phyloP scores from a whole-genome alignment of 23 tunicate species.

The Styela plicata region DNA sequence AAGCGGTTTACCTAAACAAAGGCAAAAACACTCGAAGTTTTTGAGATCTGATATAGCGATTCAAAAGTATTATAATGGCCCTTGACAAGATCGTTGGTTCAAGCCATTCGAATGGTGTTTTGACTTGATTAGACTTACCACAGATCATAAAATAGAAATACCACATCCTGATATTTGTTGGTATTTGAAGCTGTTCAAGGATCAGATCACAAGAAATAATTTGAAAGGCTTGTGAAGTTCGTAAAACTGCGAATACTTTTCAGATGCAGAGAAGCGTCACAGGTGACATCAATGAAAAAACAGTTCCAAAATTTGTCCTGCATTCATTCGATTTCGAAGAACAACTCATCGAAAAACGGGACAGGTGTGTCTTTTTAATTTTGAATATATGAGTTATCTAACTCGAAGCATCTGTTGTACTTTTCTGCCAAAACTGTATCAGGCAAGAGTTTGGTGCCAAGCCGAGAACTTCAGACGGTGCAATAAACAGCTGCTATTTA shows the following conservation, averaged over 20 bases:
- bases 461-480: no score
- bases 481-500: no score
- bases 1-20: background rate
- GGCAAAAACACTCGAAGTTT: background rate
- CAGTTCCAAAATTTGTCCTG: background rate
- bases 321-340: background rate
- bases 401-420: no score
- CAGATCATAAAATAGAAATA: no score
- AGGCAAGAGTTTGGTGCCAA: no score
- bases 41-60: background rate
- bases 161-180: background rate
- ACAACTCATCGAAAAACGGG: background rate
- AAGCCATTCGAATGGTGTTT: no score
- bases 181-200: background rate
- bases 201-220: background rate
- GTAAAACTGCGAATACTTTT: no score
- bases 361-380: no score
- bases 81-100: background rate
- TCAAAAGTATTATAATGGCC: background rate
- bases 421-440: no score
- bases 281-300: background rate
- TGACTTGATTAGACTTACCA: no score
- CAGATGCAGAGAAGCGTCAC: background rate
- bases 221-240: no score
- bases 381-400: no score